Conservation (phyloP, 2,888 invertebrate genomes). For the Silvanus unidentatus region DNA sequence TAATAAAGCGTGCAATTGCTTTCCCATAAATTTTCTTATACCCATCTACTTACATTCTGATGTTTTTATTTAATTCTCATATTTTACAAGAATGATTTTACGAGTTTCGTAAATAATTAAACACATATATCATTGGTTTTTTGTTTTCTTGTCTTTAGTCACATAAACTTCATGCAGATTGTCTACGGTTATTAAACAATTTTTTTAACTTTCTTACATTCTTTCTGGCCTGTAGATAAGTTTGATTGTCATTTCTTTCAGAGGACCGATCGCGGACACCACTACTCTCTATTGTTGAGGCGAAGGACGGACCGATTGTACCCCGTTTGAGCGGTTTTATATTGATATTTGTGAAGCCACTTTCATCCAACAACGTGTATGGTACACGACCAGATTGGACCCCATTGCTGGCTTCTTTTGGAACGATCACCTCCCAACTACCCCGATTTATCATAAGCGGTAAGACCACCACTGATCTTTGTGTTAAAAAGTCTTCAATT, state of each 20-base stretch:
- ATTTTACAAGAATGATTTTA: constrained; percentile 20
- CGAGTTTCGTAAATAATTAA: constrained; percentile 5
- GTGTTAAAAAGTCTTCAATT: constrained; percentile 67
- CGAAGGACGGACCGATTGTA: too few relatives aligned
- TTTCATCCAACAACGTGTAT: constrained; percentile 71
- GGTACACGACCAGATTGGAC: constrained; percentile 70
- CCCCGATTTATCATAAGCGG: constrained; percentile 68
- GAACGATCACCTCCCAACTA: constrained; percentile 69
- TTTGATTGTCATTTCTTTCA: constrained; percentile 24
- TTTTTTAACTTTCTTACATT: constrained; percentile 36
- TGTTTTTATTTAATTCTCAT: neutral
- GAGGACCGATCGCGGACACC: constrained; percentile 21
- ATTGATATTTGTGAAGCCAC: constrained; percentile 67
- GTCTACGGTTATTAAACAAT: constrained; percentile 30
- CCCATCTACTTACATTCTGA: constrained; percentile 7
- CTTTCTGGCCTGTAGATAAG: constrained; percentile 29
- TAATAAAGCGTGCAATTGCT: too few relatives aligned
- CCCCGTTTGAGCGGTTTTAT: constrained; percentile 63
- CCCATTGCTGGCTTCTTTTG: constrained; percentile 66
- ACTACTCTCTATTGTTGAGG: too few relatives aligned
- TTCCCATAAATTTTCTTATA: constrained; percentile 6
- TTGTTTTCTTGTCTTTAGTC: constrained; percentile 6
- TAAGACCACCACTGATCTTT: constrained; percentile 53
- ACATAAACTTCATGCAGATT: constrained; percentile 30
- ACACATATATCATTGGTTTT: constrained; percentile 13